A percentile compares a stretch with the other conserved stretches of the same genome.
phyloP scores from a whole-genome alignment of 2,888 invertebrate species.

The Philereme vetulata region DNA sequence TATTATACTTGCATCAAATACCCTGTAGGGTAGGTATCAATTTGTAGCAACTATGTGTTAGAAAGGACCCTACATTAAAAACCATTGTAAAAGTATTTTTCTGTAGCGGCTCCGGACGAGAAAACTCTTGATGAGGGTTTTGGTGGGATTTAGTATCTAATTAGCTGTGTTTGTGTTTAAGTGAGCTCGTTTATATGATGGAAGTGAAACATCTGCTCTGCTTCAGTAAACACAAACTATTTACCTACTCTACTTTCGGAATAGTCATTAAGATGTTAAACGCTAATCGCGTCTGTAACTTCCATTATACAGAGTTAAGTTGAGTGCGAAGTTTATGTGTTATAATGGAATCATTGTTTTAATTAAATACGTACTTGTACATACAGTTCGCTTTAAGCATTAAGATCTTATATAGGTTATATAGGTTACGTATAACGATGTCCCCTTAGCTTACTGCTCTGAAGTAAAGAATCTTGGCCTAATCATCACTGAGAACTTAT shows the following conservation, averaged over 20 bases:
- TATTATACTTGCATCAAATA: too few relatives aligned
- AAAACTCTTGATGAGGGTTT: conserved; percentile 27
- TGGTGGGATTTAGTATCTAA: conserved; percentile 29
- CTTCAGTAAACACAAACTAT: conserved; percentile 3
- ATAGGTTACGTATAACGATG: too few relatives aligned
- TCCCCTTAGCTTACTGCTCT: too few relatives aligned
- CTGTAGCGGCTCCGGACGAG: conserved; percentile 14
- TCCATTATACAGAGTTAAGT: too few relatives aligned
- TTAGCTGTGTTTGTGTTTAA: conserved; percentile 26
- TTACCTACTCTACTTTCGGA: neutral
- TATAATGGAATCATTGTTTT: too few relatives aligned
- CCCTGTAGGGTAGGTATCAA: too few relatives aligned
- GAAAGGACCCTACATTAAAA: conserved; percentile 14
- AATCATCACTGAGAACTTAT: too few relatives aligned
- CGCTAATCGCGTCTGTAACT: neutral
- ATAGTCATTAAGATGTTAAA: neutral
- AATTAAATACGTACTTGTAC: too few relatives aligned
- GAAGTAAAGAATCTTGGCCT: too few relatives aligned
- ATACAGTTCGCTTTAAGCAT: too few relatives aligned
- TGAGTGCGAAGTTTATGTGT: too few relatives aligned
- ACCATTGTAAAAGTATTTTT: conserved; percentile 22
- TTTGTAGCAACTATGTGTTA: neutral
- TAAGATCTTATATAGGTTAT: too few relatives aligned
- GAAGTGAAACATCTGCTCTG: conserved; percentile 17
- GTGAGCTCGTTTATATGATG: conserved; percentile 19